These are phyloP conservation scores for Drymodes brunneopygia DNA, from an alignment of 2,113 vertebrate species.

Conservation along the genomic window DNA sequence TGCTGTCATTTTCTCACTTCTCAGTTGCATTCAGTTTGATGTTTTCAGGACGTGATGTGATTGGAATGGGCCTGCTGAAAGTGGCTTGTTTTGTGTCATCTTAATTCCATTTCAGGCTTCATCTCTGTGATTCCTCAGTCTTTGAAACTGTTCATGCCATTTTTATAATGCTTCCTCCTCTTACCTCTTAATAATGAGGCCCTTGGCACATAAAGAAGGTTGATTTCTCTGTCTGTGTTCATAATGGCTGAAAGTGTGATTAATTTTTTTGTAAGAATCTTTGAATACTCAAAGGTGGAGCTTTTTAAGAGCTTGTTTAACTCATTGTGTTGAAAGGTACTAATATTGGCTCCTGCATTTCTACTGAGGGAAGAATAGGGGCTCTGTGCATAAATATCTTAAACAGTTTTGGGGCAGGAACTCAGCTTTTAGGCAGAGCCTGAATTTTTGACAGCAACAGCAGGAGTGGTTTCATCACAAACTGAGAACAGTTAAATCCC, in stretches of 20 bases:
- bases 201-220: background rate
- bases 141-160: background rate
- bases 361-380: background rate
- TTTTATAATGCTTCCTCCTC: background rate
- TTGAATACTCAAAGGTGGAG: background rate
- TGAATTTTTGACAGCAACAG: background rate
- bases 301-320: background rate
- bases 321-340: background rate
- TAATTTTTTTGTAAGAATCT: background rate
- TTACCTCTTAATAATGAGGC: background rate
- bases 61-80: background rate
- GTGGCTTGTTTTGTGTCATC: background rate
- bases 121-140: background rate
- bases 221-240: background rate
- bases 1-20: background rate
- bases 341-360: background rate
- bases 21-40: background rate
- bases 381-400: background rate
- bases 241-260: background rate
- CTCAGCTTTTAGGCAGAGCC: background rate
- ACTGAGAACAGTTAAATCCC: too few relatives aligned
- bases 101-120: background rate
- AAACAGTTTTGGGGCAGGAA: fast-evolving
- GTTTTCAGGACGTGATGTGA: background rate
- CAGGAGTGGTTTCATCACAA: background rate